These are phyloP conservation scores for Shargacucullia verbasci DNA, from an alignment of 2,888 invertebrate genomes.

Conservation along the genomic window DNA sequence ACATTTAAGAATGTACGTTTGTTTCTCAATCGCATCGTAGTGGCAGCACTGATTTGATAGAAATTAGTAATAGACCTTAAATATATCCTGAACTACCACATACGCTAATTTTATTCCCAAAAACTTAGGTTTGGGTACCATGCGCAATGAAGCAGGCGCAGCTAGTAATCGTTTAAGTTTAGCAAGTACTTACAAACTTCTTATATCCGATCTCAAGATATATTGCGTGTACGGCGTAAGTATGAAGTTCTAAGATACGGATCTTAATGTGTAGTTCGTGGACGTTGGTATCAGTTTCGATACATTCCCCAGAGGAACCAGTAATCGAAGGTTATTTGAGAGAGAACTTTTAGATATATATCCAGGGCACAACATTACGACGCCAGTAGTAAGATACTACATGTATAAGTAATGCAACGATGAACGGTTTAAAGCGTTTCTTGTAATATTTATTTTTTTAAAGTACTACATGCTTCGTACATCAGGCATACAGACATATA, in stretches of 20 bases:
- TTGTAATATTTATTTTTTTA: too few relatives aligned
- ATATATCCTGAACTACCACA: not conserved
- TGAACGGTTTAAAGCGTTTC: too few relatives aligned
- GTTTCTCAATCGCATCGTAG: not conserved
- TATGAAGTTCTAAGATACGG: constrained; percentile 42
- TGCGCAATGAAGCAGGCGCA: too few relatives aligned
- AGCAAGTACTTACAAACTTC: constrained; percentile 38
- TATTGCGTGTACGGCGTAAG: constrained; percentile 26
- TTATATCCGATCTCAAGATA: constrained; percentile 27
- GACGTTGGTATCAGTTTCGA: constrained; percentile 33
- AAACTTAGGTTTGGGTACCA: constrained; percentile 23
- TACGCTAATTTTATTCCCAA: constrained; percentile 1
- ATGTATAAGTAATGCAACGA: too few relatives aligned
- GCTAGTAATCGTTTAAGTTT: constrained; percentile 35
- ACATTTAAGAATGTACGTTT: not conserved
- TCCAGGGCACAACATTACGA: too few relatives aligned
- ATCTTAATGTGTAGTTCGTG: constrained; percentile 45
- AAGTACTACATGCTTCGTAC: too few relatives aligned
- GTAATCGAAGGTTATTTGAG: constrained; percentile 27
- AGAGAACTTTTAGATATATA: constrained; percentile 3
- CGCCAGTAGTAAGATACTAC: too few relatives aligned
- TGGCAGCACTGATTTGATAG: not conserved
- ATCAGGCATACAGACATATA: too few relatives aligned
- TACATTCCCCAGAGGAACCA: constrained; percentile 28
- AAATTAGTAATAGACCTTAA: not conserved